phyloP scores from a whole-genome alignment of 2,113 vertebrate species.

The Crocuta crocuta region DNA sequence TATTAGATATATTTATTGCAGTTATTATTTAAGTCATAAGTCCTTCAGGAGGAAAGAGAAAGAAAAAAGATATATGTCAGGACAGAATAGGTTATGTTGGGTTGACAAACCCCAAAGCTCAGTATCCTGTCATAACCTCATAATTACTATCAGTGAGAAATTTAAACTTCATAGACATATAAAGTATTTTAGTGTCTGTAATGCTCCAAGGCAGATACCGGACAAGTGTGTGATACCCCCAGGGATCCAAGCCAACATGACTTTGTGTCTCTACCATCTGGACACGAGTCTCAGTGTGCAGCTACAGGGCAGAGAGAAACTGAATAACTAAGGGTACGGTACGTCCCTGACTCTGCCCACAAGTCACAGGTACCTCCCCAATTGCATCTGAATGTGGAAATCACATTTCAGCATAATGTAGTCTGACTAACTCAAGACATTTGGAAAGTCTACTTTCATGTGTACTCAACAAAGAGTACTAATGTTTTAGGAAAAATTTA shows the following conservation, averaged over 20 bases:
- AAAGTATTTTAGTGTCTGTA: not conserved
- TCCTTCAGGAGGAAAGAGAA: not conserved
- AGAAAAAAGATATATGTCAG: not conserved
- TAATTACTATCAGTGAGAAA: not conserved
- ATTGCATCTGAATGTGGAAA: not conserved
- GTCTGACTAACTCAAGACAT: not conserved
- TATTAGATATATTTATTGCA: not conserved
- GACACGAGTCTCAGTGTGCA: not conserved
- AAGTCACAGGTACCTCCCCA: not conserved
- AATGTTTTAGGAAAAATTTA: not conserved
- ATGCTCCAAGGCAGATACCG: not conserved
- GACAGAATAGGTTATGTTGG: not conserved
- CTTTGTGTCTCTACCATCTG: not conserved
- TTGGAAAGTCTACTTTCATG: not conserved
- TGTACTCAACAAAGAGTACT: not conserved
- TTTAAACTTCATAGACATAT: not conserved
- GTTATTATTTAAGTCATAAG: not conserved
- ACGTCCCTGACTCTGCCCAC: not conserved
- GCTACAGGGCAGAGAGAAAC: not conserved
- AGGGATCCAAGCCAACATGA: not conserved
- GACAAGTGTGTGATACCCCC: not conserved
- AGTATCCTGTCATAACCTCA: not conserved
- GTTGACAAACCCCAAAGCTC: not conserved
- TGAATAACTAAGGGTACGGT: no score
- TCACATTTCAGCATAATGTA: not conserved